A percentile compares a stretch with the other conserved stretches of the same genome.
phyloP scores from a whole-genome alignment of 2,888 invertebrate genomes.

The Hemistola chrysoprasaria region DNA sequence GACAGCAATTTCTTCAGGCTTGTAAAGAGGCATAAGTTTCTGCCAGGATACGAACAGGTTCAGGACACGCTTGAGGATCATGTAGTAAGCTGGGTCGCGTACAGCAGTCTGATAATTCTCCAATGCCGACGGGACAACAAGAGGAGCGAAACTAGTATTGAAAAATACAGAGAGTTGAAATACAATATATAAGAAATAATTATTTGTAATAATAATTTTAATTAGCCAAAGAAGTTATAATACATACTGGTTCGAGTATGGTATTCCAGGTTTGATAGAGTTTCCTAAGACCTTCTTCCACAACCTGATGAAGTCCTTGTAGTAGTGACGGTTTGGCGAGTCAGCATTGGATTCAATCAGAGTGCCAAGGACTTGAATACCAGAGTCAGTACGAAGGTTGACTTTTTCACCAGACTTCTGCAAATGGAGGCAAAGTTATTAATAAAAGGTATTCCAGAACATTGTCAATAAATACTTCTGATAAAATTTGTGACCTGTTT shows the following conservation, averaged over 20 bases:
- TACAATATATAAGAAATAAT: background rate
- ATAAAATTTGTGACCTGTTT: too few species aligned
- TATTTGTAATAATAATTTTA: too few species aligned
- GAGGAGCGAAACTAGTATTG: slow-evolving; percentile 48
- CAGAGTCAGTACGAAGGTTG: slow-evolving; percentile 82
- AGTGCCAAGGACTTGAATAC: slow-evolving; percentile 84
- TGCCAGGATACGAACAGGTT: slow-evolving; percentile 83
- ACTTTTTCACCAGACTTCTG: slow-evolving; percentile 77
- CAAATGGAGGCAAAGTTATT: too few species aligned
- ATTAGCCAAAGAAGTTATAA: too few species aligned
- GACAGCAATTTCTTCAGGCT: slow-evolving; percentile 81
- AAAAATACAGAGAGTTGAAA: background rate
- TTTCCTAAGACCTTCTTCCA: slow-evolving; percentile 84
- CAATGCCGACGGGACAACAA: slow-evolving; percentile 83
- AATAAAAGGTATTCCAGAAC: too few species aligned
- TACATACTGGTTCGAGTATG: slow-evolving; percentile 46
- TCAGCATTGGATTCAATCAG: slow-evolving; percentile 85
- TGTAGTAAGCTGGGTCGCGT: slow-evolving; percentile 87
- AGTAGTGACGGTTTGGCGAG: slow-evolving; percentile 82
- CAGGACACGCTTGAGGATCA: slow-evolving; percentile 83
- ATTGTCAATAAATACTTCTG: background rate
- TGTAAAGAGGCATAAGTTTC: slow-evolving; percentile 82
- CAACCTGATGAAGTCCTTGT: slow-evolving; percentile 80
- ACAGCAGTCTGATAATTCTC: slow-evolving; percentile 85
- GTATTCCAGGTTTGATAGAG: slow-evolving; percentile 38